These are phyloP conservation scores for Hephaestus fuliginosus DNA, from an alignment of 2,797 vertebrate species.

Conservation along the genomic window DNA sequence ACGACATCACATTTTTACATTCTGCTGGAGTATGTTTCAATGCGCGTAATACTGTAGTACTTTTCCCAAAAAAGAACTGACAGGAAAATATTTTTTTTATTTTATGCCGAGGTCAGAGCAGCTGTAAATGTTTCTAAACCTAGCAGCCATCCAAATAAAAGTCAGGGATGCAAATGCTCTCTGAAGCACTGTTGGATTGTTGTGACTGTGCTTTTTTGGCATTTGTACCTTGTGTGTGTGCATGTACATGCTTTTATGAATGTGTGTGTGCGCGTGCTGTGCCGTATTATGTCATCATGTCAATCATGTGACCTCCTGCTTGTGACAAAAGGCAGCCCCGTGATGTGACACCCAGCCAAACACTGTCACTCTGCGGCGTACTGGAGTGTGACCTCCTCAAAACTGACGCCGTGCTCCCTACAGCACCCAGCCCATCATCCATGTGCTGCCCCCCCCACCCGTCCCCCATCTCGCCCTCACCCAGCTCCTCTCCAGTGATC, in stretches of 20 bases:
- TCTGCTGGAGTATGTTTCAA: not conserved
- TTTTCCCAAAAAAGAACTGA: not conserved
- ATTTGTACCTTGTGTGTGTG: not conserved
- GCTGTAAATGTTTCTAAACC: constrained; percentile 1
- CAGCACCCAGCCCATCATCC: constrained; percentile 44
- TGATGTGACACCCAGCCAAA: constrained; percentile 51
- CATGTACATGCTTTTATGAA: not conserved
- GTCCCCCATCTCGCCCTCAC: constrained; percentile 13
- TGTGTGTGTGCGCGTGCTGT: not conserved
- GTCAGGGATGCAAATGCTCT: not conserved
- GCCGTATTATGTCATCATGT: not conserved
- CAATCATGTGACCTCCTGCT: constrained; percentile 43
- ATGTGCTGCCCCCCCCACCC: constrained; percentile 26
- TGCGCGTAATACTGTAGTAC: not conserved
- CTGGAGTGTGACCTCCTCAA: constrained; percentile 58
- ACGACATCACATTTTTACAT: not conserved
- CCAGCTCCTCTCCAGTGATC: constrained; percentile 47
- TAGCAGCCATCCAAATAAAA: not conserved
- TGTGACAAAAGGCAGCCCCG: constrained; percentile 38
- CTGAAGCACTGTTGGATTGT: not conserved
- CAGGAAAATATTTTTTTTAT: not conserved
- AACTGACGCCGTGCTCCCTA: constrained; percentile 11
- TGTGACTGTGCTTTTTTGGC: not conserved
- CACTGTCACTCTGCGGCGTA: constrained; percentile 59
- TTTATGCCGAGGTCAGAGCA: not conserved